Evolutionary conservation across 2,797 vertebrate genomes (phyloP).

Genomic region (Paratrypauchen microcephalus): DNA sequence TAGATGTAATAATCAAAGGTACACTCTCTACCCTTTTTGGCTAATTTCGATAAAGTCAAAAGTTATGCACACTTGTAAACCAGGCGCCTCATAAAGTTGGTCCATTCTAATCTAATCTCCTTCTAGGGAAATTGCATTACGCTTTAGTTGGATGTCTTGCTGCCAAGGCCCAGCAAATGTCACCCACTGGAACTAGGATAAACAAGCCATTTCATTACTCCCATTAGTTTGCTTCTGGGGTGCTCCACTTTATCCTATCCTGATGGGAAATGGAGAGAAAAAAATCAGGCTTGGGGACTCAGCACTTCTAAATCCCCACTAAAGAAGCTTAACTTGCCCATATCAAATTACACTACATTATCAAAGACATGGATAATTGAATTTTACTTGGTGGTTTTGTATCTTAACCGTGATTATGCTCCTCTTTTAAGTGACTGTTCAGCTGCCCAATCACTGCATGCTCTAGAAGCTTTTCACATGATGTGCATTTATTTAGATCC

Average conservation of each 20-base stretch:
- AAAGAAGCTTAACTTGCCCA: conserved; percentile 44
- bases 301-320: conserved; percentile 40
- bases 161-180: conserved; percentile 60
- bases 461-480: not conserved
- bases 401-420: conserved; percentile 35
- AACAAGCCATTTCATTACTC: conserved; percentile 67
- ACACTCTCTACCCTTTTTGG: conserved; percentile 2
- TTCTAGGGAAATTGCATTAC: conserved; percentile 63
- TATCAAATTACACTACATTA: conserved; percentile 56
- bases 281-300: conserved; percentile 37
- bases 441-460: not conserved
- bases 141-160: conserved; percentile 53
- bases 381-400: conserved; percentile 53
- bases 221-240: conserved; percentile 52
- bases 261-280: conserved; percentile 17
- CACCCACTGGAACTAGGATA: conserved; percentile 53
- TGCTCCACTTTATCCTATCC: conserved; percentile 37
- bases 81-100: conserved; percentile 42
- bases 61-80: conserved; percentile 43
- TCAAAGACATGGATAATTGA: conserved; percentile 60
- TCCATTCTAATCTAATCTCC: conserved; percentile 66
- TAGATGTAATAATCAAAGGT: not conserved
- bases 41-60: conserved; percentile 18
- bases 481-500: not conserved
- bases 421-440: conserved; percentile 1